Evolutionary conservation across 2,888 invertebrate genomes (phyloP), one percentile per base, ranked within the genome.

Genomic region (Rhagonycha fulva): DNA sequence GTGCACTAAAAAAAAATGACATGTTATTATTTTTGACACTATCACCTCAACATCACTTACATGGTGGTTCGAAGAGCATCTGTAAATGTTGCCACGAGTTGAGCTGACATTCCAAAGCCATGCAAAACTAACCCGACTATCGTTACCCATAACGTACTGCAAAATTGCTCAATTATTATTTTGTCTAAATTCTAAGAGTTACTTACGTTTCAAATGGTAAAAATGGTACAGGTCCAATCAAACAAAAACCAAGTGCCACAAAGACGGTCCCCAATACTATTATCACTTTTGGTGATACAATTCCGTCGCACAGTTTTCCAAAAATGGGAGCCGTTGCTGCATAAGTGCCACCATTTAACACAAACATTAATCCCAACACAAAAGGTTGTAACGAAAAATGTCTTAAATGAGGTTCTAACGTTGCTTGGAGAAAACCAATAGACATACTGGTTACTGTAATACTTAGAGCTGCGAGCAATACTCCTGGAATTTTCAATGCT

Each of bases 341-440:
- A 86, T 96, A 96, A 10, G 93, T 90, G 0, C 93, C 95, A 3
- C 96, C 95, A 85, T 94, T 95, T 81, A 96, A 94, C 63, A 96
- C 92, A 84, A 96, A 96, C 92, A 96, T 94, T 70, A 95, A 86
- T 0, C 96, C 96, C 79, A 94, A 87, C 11, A 93, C 85, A 67
- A 95, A 90, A 0, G 94, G 93, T 0, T 93, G 90, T 76, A 95
- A 88, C 2, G 90, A 81, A 84, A 95, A 95, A 90, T 92, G 88
- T 79, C 94, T 87, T n/a, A 98, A 89, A 89, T 97, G 97, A 0
- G 95, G 95, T 82, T 97, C 96, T 23, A 98, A 89, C 0, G 97
- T 97, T 0, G 97, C 96, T 85, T 96, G 95, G 23, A 97, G 89
- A 87, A 96, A 98, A 19, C 96, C 95, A 70, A 96, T 95, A 81